Evolutionary conservation across 2,888 invertebrate genomes (phyloP), one percentile per base, ranked within the genome.

Genomic region (Caenorhabditis sulstoni): DNA sequence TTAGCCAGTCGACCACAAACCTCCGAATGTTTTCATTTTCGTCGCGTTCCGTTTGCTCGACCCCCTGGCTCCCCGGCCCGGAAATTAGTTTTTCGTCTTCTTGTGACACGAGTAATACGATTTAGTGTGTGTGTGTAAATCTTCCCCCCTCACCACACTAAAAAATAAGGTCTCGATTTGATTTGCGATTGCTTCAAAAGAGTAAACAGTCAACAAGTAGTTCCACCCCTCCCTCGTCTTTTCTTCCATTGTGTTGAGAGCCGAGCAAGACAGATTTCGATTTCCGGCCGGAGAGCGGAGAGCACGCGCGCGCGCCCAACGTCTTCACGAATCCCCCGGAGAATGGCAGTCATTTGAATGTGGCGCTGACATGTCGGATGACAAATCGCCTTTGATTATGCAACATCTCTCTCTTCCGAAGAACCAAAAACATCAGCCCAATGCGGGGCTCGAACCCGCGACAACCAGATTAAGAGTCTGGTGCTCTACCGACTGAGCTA

Each of bases 401-500:
- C 53, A 52, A 50, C 35, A 41, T 29, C 29, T 29, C 29, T 7
- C 29, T 5, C 29, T 29, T 29, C 29, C 29, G 29, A 29, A 29
- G 7, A 5, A 7, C 29, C 29, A 57, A 35, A 57, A 41, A 44
- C 45, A 45, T 76, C 75, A 86, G 86, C 86, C 85, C 86, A 82
- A 86, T 86, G 85, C 85, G 87, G 86, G 87, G 86, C 87, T 87
- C 87, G 83, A 87, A 87, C 85, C 84, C 84, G 84, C 83, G 85
- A 85, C 83, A 86, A 80, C 85, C 86, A 86, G 86, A 83, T 86
- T 87, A 84, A 86, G 86, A 85, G 86, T 87, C 84, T 86, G 87
- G 87, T 87, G 87, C 86, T 87, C 86, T 87, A 86, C 87, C 84
- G 85, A 87, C 86, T 87, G 85, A 86, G 86, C 86, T 86, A 86